Conservation (phyloP, 2,797 vertebrate species). For the Pipistrellus pipistrellus region DNA sequence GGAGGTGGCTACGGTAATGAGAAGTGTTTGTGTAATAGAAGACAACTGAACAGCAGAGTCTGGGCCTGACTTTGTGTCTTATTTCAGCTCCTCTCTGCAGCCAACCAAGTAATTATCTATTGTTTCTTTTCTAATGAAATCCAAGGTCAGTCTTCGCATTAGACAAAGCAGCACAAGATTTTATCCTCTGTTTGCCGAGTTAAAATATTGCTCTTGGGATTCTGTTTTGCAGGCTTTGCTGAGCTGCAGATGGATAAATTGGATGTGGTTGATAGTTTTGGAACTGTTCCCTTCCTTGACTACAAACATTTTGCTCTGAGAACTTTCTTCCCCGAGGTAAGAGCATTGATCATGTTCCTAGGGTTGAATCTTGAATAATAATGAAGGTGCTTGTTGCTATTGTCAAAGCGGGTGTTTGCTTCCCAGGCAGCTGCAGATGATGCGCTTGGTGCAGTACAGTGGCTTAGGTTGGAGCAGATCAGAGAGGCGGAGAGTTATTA, state of each 20-base stretch:
- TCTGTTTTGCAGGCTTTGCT: constrained; percentile 94
- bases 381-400: constrained; percentile 69
- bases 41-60: constrained; percentile 44
- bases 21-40: constrained; percentile 67
- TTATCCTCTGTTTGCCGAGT: constrained; percentile 78
- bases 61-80: constrained; percentile 71
- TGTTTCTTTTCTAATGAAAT: constrained; percentile 83
- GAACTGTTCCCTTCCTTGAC: constrained; percentile 96
- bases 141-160: constrained; percentile 77
- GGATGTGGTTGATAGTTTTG: constrained; percentile 94
- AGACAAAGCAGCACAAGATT: constrained; percentile 81
- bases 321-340: constrained; percentile 98
- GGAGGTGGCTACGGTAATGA: constrained; percentile 29
- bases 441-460: constrained; percentile 49
- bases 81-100: constrained; percentile 68
- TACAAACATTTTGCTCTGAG: constrained; percentile 98
- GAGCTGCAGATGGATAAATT: constrained; percentile 96
- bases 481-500: constrained; percentile 50
- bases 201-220: constrained; percentile 83
- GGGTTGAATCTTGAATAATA: constrained; percentile 81
- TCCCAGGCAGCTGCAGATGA: constrained; percentile 67
- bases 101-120: constrained; percentile 81
- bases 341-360: constrained; percentile 79
- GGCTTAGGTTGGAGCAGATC: constrained; percentile 23
- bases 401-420: constrained; percentile 43